Evolutionary conservation across 1,140 invertebrate genomes (phyloP), one percentile per base, ranked within the genome.

Genomic region (Cyphomyrmex costatus): DNA sequence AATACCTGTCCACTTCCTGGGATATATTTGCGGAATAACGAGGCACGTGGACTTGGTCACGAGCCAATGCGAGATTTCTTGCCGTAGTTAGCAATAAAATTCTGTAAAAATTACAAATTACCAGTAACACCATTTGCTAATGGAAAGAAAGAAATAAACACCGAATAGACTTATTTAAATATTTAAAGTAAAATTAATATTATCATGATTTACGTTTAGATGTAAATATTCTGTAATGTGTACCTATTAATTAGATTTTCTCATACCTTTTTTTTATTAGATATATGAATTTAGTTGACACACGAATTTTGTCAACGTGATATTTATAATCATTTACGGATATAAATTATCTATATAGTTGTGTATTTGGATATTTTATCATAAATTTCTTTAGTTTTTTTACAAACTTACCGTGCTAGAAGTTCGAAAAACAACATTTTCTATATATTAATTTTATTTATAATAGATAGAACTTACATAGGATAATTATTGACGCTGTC

Each of bases 21-120:
- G 36, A 68, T 46, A 46, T 16, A 68, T 79, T 79, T 24, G 65
- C 65, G n/a, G 8, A 21, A n/a, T 70, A 80, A 80, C 49, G 78
- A 70, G 16, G 16, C 49, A 24, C 49, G 33, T 36, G 30, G 30
- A n/a, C 46, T 46, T 12, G 14, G 6, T 19, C 21, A 12, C 6
- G 27, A 33, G 60, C 16, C 27, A 27, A 78, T 8, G 10, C 2
- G 19, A 66, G 33, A 56, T 21, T 53, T 42, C 33, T 68, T 24
- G 1, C 12, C 24, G 33, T 27, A 19, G 36, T 56, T 49, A 6
- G 12, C 14, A n/a, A 8, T 30, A 27, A 33, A 19, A 33, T 53
- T 53, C 5, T 24, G 12, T 3, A n/a, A n/a, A 33, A 53, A 73
- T 30, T 24, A 27, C 16, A 27, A 1, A 16, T n/a, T n/a, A 77